These are phyloP conservation scores for Caenorhabditis parvicauda DNA, from an alignment of 2,888 invertebrate genomes.

Conservation along the genomic window DNA sequence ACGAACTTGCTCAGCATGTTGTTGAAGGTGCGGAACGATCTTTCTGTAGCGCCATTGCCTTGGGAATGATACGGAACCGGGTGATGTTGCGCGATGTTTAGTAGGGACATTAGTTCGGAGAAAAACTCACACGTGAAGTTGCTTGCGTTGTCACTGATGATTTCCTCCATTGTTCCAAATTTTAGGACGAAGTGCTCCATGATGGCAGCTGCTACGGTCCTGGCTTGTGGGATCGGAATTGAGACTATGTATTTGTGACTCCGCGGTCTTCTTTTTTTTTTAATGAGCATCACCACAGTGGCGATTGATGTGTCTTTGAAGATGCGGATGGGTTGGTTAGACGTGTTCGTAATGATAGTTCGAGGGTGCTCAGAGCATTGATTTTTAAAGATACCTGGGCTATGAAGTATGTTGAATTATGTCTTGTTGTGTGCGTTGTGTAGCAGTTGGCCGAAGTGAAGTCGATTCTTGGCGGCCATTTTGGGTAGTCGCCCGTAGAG, in stretches of 20 bases:
- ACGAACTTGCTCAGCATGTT: constrained; percentile 16
- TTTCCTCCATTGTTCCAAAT: not conserved
- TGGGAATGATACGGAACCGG: constrained; percentile 27
- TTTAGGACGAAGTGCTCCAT: not conserved
- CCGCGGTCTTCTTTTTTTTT: too few relatives aligned
- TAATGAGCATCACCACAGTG: too few relatives aligned
- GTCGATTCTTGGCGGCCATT: too few relatives aligned
- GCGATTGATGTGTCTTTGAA: too few relatives aligned
- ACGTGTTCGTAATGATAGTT: too few relatives aligned
- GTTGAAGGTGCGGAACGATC: constrained; percentile 29
- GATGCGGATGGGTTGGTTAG: too few relatives aligned
- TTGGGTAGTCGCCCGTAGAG: too few relatives aligned
- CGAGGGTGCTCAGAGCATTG: too few relatives aligned
- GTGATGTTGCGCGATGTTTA: constrained; percentile 18
- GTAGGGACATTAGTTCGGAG: constrained; percentile 18
- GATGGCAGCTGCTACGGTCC: not conserved
- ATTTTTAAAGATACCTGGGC: too few relatives aligned
- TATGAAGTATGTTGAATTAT: too few relatives aligned
- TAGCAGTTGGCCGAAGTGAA: too few relatives aligned
- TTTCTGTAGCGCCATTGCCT: constrained; percentile 48
- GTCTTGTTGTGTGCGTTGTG: too few relatives aligned
- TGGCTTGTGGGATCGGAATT: not conserved
- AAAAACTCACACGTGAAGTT: constrained; percentile 28
- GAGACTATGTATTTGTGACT: constrained; percentile 1
- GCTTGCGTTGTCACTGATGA: constrained; percentile 13